Percentiles rank a stretch among this genome's conserved stretches.
Conservation (phyloP, 1,140 invertebrate genomes). For the Oedothorax gibbosus region DNA sequence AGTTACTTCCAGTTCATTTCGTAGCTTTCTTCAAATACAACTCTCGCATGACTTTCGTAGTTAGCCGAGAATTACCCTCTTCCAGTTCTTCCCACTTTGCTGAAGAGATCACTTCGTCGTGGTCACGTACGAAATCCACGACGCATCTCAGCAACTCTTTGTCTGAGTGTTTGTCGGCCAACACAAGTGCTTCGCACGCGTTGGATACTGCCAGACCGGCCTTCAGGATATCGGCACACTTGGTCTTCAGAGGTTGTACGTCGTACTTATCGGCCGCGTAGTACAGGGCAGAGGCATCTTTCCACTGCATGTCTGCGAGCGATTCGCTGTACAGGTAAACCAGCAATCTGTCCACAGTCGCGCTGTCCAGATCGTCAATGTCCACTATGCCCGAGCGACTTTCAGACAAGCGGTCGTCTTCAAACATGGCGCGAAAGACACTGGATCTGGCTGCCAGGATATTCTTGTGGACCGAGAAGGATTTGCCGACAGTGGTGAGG, state of each 20-base stretch:
- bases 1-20: too few species aligned
- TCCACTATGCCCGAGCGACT: not conserved
- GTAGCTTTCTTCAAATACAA: too few species aligned
- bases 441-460: not conserved
- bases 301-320: not conserved
- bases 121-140: too few species aligned
- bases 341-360: not conserved
- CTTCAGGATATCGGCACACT: not conserved
- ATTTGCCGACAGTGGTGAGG: too few species aligned
- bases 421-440: slow-evolving; percentile 1
- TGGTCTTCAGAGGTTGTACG: not conserved
- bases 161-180: not conserved
- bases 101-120: too few species aligned
- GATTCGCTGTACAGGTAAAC: not conserved
- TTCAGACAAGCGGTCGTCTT: not conserved
- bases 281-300: not conserved
- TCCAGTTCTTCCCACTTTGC: too few species aligned
- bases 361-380: not conserved
- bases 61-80: too few species aligned
- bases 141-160: too few species aligned
- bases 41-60: too few species aligned
- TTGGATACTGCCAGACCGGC: not conserved
- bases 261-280: not conserved
- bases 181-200: not conserved
- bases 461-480: not conserved